Evolutionary conservation across 2,888 invertebrate genomes (phyloP).

Genomic region (Tortricodes alternella): DNA sequence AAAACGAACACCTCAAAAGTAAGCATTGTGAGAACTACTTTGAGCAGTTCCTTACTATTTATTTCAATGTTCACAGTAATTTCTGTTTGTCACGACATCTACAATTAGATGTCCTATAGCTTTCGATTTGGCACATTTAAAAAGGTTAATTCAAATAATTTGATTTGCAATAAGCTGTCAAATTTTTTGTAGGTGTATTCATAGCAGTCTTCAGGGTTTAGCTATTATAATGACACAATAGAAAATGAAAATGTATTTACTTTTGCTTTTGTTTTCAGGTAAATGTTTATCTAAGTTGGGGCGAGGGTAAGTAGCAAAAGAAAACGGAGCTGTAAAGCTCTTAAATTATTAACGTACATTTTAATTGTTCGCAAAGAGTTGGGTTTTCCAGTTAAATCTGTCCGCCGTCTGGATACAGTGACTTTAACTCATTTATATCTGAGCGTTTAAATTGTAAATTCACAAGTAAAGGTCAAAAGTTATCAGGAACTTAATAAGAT

Average conservation of each 20-base stretch:
- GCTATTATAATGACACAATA: too few relatives aligned
- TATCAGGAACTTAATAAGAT: constrained; percentile 72
- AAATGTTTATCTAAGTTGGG: background rate
- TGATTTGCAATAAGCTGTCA: too few relatives aligned
- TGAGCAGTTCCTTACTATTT: too few relatives aligned
- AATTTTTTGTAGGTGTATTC: too few relatives aligned
- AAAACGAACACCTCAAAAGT: too few relatives aligned
- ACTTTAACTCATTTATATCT: constrained; percentile 24
- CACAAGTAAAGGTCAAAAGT: constrained; percentile 69
- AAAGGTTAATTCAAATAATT: too few relatives aligned
- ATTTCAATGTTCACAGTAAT: too few relatives aligned
- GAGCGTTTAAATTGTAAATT: constrained; percentile 29
- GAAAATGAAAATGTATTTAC: background rate
- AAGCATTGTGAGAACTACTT: too few relatives aligned
- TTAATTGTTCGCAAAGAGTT: constrained; percentile 13
- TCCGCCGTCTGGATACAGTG: constrained; percentile 20
- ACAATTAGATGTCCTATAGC: too few relatives aligned
- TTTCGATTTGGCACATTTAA: too few relatives aligned
- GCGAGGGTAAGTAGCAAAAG: constrained; percentile 11
- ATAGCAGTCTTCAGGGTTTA: too few relatives aligned
- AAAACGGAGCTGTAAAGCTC: background rate
- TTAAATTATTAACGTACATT: constrained; percentile 13
- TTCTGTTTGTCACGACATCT: too few relatives aligned
- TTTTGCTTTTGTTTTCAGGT: constrained; percentile 17
- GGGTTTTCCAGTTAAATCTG: constrained; percentile 9